Evolutionary conservation across 2,888 invertebrate genomes (phyloP).

Genomic region (Norana najaformis): DNA sequence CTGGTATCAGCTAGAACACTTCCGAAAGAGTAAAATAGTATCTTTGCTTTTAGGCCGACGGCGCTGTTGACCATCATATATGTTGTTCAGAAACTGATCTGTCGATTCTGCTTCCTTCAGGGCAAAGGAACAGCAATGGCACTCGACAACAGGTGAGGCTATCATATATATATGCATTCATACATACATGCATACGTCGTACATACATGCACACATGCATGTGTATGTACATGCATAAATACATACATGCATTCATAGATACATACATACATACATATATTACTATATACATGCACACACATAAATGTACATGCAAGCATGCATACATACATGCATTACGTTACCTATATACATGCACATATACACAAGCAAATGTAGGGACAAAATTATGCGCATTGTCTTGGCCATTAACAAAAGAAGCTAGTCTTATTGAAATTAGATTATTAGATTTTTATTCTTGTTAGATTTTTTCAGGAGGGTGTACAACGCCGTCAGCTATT

Average conservation of each 20-base stretch:
- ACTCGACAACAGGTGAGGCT: not conserved
- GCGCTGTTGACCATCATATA: not conserved
- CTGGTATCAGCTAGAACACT: not conserved
- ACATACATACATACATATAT: too few species aligned
- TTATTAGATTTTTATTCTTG: too few species aligned
- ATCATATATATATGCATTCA: not conserved
- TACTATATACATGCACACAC: too few species aligned
- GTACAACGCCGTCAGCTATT: conserved; percentile 22
- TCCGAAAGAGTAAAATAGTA: not conserved
- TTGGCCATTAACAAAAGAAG: too few species aligned
- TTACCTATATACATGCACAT: not conserved
- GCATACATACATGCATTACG: too few species aligned
- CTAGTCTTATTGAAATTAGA: too few species aligned
- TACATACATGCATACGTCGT: too few species aligned
- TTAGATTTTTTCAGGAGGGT: not conserved
- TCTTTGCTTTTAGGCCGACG: conserved; percentile 5
- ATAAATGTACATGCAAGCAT: too few species aligned
- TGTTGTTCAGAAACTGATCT: not conserved
- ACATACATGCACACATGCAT: too few species aligned
- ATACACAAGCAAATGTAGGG: not conserved
- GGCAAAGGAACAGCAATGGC: not conserved
- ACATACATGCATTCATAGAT: too few species aligned
- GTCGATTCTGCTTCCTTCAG: not conserved
- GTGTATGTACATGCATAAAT: too few species aligned
- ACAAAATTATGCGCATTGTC: too few species aligned